Conservation (phyloP, 2,113 vertebrate species). For the Saimiri boliviensis region DNA sequence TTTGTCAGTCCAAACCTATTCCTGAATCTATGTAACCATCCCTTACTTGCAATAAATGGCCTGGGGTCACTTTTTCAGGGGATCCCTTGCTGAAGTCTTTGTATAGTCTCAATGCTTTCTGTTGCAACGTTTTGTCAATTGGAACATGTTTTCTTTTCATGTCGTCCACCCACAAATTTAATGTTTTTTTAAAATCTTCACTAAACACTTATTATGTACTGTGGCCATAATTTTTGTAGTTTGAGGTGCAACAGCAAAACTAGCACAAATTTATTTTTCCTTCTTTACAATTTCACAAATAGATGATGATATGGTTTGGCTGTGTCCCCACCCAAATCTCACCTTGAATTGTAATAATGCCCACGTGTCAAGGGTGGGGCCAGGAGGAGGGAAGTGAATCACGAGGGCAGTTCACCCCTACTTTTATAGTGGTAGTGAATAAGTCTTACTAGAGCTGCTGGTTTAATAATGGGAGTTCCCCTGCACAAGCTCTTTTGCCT, state of each 20-base stretch:
- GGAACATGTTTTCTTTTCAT: background rate
- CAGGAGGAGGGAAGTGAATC: too few species aligned
- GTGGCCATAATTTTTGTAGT: background rate
- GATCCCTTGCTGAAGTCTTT: background rate
- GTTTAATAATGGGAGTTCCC: too few species aligned
- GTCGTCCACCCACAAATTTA: background rate
- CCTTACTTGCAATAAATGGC: background rate
- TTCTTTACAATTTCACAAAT: background rate
- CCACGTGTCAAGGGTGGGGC: too few species aligned
- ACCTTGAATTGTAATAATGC: too few species aligned
- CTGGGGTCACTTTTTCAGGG: background rate
- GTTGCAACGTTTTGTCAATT: background rate
- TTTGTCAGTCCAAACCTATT: background rate
- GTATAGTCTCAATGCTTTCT: background rate
- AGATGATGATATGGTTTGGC: background rate
- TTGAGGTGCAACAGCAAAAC: background rate
- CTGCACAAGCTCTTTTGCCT: too few species aligned
- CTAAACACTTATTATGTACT: background rate
- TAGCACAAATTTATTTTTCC: background rate
- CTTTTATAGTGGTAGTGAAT: too few species aligned
- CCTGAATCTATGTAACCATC: background rate
- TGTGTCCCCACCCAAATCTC: too few species aligned
- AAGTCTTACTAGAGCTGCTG: too few species aligned
- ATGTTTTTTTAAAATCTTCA: background rate
- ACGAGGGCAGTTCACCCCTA: too few species aligned